Base-by-base conservation (phyloP, 2,797 vertebrate genomes). In the Parauchenoglanis punctatus region DNA sequence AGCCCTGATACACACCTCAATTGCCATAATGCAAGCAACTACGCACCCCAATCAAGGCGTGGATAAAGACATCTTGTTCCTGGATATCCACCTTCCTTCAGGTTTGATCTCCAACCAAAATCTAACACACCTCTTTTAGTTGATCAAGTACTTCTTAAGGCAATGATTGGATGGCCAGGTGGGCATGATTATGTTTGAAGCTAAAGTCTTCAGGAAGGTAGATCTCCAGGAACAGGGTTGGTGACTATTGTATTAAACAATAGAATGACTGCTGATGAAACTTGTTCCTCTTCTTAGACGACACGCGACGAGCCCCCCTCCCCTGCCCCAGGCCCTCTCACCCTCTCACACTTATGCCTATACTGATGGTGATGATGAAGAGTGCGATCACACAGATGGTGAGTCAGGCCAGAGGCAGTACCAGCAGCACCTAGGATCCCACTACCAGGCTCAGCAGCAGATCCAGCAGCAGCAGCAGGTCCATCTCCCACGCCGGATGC, bases 271-370 rank as follows among this genome's bases (percentile, higher is more conserved):
- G 52, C 61, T 85, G 2, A 75, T 84, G 25, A 65, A n/a, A 70
- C 35, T n/a, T 63, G 28, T 83, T 54, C 67, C 12, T 89, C 1
- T 35, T 56, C 40, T 11, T 92, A 99, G 99, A 90, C 96, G 96
- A 89, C 97, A 98, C 40, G 95, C 95, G 18, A 96, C 97, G 91
- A 99, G 98, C 89, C 98, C 99, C 40, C 97, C 97, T 0, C 96
- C 97, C 15, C 97, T 97, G 4, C 97, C 97, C 0, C 94, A 97
- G 81, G 97, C 98, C 0, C 96, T 97, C 81, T 99, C 98, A 68
- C 98, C 99, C 3, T 96, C 98, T 5, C 98, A 99, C 91, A 99
- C 98, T 17, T 99, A 99, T 0, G 97, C 98, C 75, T 99, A 99
- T 93, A 99, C 99, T 91, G 97, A 97, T 0, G 96, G 95, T 0